Evolutionary conservation across 2,113 vertebrate species (phyloP).

Genomic region (Amazona vittata): DNA sequence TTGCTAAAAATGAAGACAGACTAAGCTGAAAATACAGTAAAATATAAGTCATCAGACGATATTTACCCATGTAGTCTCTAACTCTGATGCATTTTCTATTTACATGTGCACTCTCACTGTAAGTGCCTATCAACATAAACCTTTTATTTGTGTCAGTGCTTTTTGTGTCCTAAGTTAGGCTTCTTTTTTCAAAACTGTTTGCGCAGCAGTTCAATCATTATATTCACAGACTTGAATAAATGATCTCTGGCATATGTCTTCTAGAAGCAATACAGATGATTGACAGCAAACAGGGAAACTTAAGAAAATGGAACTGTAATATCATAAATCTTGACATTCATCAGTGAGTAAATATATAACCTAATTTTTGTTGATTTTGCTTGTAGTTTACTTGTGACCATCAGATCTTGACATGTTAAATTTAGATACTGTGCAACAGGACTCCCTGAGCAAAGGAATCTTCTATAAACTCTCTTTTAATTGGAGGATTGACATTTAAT

Average conservation of each 20-base stretch:
- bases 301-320: background rate
- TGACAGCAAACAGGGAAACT: background rate
- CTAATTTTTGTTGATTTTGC: background rate
- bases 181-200: background rate
- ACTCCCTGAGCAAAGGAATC: background rate
- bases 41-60: background rate
- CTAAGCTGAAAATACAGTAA: background rate
- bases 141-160: background rate
- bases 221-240: background rate
- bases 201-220: background rate
- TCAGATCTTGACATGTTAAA: background rate
- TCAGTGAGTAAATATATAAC: background rate
- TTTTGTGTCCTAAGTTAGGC: background rate
- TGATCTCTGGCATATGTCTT: background rate
- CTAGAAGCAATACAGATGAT: background rate
- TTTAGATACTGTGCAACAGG: background rate
- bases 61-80: background rate
- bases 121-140: background rate
- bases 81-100: background rate
- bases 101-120: background rate
- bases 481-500: background rate
- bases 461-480: background rate
- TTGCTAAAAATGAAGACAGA: background rate
- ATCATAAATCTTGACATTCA: background rate
- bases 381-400: background rate